Evolutionary conservation across 2,797 vertebrate genomes (phyloP), one percentile per base, ranked within the genome.

Genomic region (Lycodopsis pacificus): DNA sequence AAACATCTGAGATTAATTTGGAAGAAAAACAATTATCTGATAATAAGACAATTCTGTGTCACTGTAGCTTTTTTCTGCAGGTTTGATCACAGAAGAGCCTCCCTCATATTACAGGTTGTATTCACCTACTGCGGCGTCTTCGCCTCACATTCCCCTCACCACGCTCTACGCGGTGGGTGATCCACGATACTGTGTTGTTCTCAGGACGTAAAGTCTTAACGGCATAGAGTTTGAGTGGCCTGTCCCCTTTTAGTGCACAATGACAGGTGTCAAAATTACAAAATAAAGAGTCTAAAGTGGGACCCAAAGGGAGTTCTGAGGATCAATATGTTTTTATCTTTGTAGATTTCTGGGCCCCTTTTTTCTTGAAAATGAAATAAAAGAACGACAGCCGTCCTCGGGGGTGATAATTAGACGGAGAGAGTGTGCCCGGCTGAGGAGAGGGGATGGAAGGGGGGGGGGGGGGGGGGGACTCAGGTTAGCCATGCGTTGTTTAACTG

Each of bases 401-500:
- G 49, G 76, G 79, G 61, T 65, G 30, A 61, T 65, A 76, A 57
- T 59, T 46, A 76, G 58, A 76, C 22, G 56, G 59, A 19, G n/a
- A 68, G 51, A 36, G 49, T n/a, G 76, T 49, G 66, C 74, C 48
- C 13, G 64, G 59, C 57, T 6, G 74, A 73, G 64, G 59, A 73
- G 73, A 79, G 82, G 36, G 68, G 81, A 80, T 15, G 11, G 83
- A 76, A 4, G 82, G 32, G 77, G 7, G 44, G 15, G 5, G 82
- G 32, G 77, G 7, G 44, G 15, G 5, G 82, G 36, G 77, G 7
- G 44, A 5, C 17, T 46, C 77, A 80, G 82, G 73, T 87, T 86
- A 79, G 70, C 65, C 63, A 65, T 54, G 80, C 69, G 51, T 65
- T 85, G 89, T 88, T 86, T 84, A 89, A 86, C 77, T 74, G 78